Evolutionary conservation across 2,113 vertebrate genomes (phyloP), one percentile per base, ranked within the genome.

Genomic region (Peromyscus leucopus): DNA sequence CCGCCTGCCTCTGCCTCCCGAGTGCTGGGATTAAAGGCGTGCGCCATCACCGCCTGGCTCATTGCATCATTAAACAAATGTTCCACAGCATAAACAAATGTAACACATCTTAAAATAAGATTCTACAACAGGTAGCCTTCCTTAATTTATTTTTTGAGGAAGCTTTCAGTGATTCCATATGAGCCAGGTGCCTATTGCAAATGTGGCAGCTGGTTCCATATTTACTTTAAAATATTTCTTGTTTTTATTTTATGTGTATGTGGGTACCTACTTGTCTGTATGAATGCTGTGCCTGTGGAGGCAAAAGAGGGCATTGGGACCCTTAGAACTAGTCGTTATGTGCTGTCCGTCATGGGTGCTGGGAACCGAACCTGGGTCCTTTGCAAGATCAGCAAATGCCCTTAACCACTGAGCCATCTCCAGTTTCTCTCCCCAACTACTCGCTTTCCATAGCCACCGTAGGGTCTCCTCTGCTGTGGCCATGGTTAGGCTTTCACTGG

Each of bases 121-220:
- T 55, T 55, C 55, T 55, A 55, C 55, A 55, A 55, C 55, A 55
- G 55, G 55, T 55, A 82, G 61, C 22, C 51, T 57, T 79, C 48
- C 61, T 93, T 85, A 72, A 67, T 78, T 67, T 90, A 61, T 55
- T 59, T 94, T 97, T 96, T 71, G 16, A 94, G 48, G 59, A 71
- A n/a, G 74, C 15, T 72, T 94, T 96, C 93, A 80, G 6, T 87
- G 39, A 87, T 21, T 24, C 8, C 78, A 0, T n/a, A 72, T 86
- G 61, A 80, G 26, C 48, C 11, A n/a, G 39, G 61, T 85, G 59
- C 31, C 86, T 55, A 39, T 83, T 78, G 74, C 3, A 95, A 42
- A 16, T 93, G 21, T 63, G 72, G 39, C 39, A 93, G 5, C 57
- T 39, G 51, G 28, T 89, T 91, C 59, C 74, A n/a, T 91, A 33